Evolutionary conservation across 2,113 vertebrate species (phyloP).

Genomic region (Dermatemys mawii): DNA sequence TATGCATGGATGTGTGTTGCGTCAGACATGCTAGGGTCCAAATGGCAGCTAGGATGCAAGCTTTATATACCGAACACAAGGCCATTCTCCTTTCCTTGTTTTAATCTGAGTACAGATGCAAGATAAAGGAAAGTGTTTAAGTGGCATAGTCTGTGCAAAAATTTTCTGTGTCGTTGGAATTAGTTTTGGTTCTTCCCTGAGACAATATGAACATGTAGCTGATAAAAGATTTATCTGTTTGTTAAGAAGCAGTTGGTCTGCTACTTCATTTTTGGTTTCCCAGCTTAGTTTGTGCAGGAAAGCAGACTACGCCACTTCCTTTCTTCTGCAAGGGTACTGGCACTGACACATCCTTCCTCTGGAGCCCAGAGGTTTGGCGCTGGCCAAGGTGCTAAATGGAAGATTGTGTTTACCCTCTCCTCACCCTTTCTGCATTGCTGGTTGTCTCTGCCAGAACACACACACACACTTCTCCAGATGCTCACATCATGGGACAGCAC

Average conservation of each 20-base stretch:
- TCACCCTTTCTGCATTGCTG: not conserved
- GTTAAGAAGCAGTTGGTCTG: not conserved
- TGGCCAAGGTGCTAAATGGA: not conserved
- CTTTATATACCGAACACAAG: not conserved
- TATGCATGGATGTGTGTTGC: rapidly evolving
- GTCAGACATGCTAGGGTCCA: not conserved
- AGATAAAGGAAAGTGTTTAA: not conserved
- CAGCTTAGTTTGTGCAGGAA: not conserved
- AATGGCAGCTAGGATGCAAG: not conserved
- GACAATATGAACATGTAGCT: not conserved
- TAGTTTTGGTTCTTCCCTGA: not conserved
- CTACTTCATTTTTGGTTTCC: not conserved
- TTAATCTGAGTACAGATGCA: not conserved
- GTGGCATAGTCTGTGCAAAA: not conserved
- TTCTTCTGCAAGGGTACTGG: rapidly evolving
- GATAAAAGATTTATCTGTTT: not conserved
- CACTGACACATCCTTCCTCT: not conserved
- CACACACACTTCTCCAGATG: rapidly evolving
- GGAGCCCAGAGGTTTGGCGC: not conserved
- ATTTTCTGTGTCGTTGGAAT: not conserved
- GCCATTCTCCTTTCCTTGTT: not conserved
- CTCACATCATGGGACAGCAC: rapidly evolving
- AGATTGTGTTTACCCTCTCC: not conserved
- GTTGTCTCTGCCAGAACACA: not conserved
- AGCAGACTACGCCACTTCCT: not conserved